phyloP scores from a whole-genome alignment of 2,888 invertebrate genomes.

The Spisula solida region DNA sequence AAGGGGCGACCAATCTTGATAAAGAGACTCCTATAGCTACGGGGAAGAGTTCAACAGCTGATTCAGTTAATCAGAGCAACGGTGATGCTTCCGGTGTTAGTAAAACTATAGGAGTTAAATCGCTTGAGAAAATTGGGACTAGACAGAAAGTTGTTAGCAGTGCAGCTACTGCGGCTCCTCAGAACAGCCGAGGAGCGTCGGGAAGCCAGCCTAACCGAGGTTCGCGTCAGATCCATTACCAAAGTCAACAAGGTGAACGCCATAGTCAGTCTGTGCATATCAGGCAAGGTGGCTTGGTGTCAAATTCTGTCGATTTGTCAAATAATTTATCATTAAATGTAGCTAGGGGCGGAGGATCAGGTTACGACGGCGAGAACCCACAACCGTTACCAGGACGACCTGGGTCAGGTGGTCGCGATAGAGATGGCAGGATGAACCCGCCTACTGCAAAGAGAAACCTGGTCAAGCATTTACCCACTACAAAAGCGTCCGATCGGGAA shows the following conservation, averaged over 20 bases:
- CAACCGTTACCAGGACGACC: conserved; percentile 76
- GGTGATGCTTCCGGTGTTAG: conserved; percentile 53
- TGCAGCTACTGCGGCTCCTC: conserved; percentile 14
- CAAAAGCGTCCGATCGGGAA: conserved; percentile 83
- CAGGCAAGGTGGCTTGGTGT: conserved; percentile 59
- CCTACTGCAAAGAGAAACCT: conserved; percentile 84
- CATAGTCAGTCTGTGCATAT: conserved; percentile 65
- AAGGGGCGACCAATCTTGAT: conserved; percentile 41
- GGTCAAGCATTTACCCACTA: conserved; percentile 85
- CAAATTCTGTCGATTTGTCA: conserved; percentile 64
- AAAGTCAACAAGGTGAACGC: conserved; percentile 64
- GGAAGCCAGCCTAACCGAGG: conserved; percentile 37
- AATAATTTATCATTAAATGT: conserved; percentile 71
- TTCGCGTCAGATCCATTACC: conserved; percentile 67
- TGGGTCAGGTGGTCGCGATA: conserved; percentile 70
- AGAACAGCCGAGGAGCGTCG: conserved; percentile 41
- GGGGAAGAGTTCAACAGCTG: conserved; percentile 44
- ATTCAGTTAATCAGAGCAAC: conserved; percentile 40
- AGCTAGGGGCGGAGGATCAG: conserved; percentile 72
- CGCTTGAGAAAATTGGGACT: conserved; percentile 65
- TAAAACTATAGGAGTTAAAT: conserved; percentile 64
- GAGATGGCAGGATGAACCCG: conserved; percentile 80
- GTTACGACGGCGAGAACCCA: conserved; percentile 72
- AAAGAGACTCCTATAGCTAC: conserved; percentile 52
- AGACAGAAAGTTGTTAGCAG: conserved; percentile 64